Evolutionary conservation across 2,888 invertebrate species (phyloP), one percentile per base, ranked within the genome.

Genomic region (Unio delphinus): DNA sequence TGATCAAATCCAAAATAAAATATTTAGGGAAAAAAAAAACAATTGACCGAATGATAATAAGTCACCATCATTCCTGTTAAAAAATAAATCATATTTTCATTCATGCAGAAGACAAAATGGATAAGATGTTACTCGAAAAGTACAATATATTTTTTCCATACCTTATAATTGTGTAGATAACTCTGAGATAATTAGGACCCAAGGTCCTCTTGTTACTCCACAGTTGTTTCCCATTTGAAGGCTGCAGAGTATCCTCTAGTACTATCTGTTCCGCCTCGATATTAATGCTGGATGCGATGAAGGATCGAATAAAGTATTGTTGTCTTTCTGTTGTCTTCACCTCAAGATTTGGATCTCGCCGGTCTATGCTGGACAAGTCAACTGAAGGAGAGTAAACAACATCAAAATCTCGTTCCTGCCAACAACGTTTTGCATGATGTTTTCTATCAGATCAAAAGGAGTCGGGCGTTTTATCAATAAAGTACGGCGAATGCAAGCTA

Each of bases 351-450:
- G 28, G 59, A 59, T 75, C 79, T 23, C 84, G 69, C 57, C 83
- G 69, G 69, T 85, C 83, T 4, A 85, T 80, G 73, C 85, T 84
- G 8, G 81, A 76, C 7, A 84, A 73, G 72, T 85, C 84, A 71
- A 85, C 85, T 85, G 66, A 45, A 45, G 8, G 45, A 45, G 45
- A 45, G 45, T 45, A 45, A 45, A 45, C 45, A 11, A 11, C 11
- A 45, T 11, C 11, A 11, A 45, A 45, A 45, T 45, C 11, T 2
- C 11, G 45, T 8, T 45, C 11, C 11, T 45, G 11, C 45, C 45
- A 45, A 45, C 45, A 45, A 45, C 11, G 45, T 45, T 45, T 45
- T 45, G 45, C 45, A 45, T 45, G 45, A 45, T 45, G 45, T 45
- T 45, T 45, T 45, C 45, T 45, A 45, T 45, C 11, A 23, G 23